Base-by-base conservation (phyloP, 2,888 invertebrate species). In the Therioaphis trifolii region DNA sequence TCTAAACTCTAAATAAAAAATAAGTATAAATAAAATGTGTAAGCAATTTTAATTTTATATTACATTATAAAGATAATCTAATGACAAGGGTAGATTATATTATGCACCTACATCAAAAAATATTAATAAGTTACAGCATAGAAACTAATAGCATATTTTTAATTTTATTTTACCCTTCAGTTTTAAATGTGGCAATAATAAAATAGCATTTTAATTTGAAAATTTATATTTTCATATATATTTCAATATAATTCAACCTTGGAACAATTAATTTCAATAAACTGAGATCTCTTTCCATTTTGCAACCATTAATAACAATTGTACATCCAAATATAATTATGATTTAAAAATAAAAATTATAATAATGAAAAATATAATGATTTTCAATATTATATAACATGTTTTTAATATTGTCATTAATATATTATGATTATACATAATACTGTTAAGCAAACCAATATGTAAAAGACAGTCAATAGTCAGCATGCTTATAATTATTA, bases 71-170 rank as follows among this genome's bases (percentile, higher is more conserved):
- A 52, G 12, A 77, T 55, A 2, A 55, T 14, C n/a, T 74, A 55
- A 55, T 74, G 72, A 74, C 55, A 55, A 74, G 72, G 35, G 35
- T 29, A 52, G 21, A 27, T 71, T 24, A 27, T 27, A 18, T 49
- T 49, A 21, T 18, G 9, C 5, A 7, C 27, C 5, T 49, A 71
- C 71, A 72, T 24, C 9, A 9, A 12, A 69, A 40, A 55, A 18
- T 46, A 46, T 52, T 52, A 49, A 27, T n/a, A 29, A n/a, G 0
- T 35, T 35, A 18, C 7, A 55, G 35, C 14, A 71, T 9, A 35
- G 12, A 72, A 43, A 24, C 21, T 21, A n/a, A 52, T 12, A 12
- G 21, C 21, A 14, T 55, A 7, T 24, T 78, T 21, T 43, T 12
- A 9, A 63, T 63, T 29, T 29, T 49, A 63, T 46, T 21, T 14